Conservation (phyloP, 2,113 vertebrate genomes). For the Campylorhamphus procurvoides region DNA sequence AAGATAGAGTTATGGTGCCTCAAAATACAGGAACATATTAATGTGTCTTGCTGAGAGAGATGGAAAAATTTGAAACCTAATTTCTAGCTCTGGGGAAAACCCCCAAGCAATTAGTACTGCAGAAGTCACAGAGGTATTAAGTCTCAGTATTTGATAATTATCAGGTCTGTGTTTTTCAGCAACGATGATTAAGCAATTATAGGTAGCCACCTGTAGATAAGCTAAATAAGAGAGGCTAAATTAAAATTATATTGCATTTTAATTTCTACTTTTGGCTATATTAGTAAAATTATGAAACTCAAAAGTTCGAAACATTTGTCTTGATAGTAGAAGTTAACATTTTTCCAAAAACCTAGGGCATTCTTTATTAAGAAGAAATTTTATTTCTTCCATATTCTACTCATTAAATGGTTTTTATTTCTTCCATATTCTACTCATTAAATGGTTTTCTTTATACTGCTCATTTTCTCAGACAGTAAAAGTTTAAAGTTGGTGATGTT, state of each 20-base stretch:
- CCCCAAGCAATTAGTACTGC: neutral
- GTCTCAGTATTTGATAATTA: conserved; percentile 29
- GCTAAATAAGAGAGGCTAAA: neutral
- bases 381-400: neutral
- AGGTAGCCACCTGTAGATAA: neutral
- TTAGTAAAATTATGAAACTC: neutral
- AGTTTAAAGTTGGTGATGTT: neutral
- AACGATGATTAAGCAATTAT: conserved; percentile 11
- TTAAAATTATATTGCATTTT: neutral
- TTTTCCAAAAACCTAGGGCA: neutral
- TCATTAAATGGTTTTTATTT: neutral
- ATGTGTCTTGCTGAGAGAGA: neutral
- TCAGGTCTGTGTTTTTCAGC: neutral
- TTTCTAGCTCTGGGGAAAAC: neutral
- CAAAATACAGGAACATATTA: neutral
- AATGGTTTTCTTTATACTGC: neutral
- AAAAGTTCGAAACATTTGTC: neutral
- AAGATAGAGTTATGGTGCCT: neutral
- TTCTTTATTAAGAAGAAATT: neutral
- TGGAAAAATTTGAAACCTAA: neutral
- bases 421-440: neutral
- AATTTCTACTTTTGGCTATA: neutral
- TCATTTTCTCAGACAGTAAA: conserved; percentile 11
- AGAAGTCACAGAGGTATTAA: neutral
- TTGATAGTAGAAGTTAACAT: neutral